Base-by-base conservation (phyloP, 1,140 invertebrate species). In the Acromyrmex charruanus region DNA sequence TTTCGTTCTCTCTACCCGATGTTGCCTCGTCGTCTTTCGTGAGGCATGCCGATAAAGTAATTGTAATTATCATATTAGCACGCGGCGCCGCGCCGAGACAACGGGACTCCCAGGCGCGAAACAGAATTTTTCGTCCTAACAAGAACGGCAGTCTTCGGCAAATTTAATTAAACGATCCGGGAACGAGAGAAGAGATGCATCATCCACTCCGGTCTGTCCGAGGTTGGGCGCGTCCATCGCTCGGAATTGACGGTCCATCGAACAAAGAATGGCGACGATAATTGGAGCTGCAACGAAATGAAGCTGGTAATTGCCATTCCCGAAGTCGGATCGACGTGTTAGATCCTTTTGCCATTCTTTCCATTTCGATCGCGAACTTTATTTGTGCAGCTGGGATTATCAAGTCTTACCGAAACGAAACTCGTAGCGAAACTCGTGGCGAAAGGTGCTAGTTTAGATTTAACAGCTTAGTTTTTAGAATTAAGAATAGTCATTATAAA, bases 1-100 rank as follows among this genome's bases (percentile, higher is more conserved):
- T 44, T 68, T 18, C 12, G 1, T 65, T 21, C 74, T 58, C 80
- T 88, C 55, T 12, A 39, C 44, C 12, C 69, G n/a, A 39, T 39
- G 59, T 44, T 31, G 3, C 5, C 9, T 71, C 14, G 31, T n/a
- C 39, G 69, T 7, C 55, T 18, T 75, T 59, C 25, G n/a, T 39
- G 61, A 58, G 49, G 44, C 61, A 77, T 72, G 58, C 58, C 77
- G 81, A 91, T 90, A 88, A 86, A 90, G 77, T 88, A 89, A 91
- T 91, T 91, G 91, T 87, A 91, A 91, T 91, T 91, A 91, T 91
- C 90, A 77, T 85, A 90, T 90, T 90, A 90, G 58, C 88, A 21
- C 5, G 55, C 9, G 18, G 21, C 71, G 59, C 61, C 44, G 71
- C 71, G 51, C 39, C 44, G 80, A 75, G 72, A 63, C 61, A 61